Evolutionary conservation across 2,888 invertebrate species (phyloP).

Genomic region (Tuta absoluta): DNA sequence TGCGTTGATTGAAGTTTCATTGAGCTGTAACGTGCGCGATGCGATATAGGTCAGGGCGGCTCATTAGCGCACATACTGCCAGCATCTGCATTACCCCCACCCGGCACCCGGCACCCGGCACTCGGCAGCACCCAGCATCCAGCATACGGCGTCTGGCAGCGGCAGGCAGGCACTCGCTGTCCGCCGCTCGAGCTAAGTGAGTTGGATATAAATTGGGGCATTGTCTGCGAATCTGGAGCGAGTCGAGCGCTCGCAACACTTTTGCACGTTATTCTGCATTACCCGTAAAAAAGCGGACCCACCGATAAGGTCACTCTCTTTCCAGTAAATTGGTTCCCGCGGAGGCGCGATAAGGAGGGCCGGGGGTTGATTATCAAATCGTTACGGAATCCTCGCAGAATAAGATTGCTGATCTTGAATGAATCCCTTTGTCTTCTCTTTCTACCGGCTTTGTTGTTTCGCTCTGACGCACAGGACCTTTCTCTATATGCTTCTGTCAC

Average conservation of each 20-base stretch:
- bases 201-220: constrained; percentile 81
- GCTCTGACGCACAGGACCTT: constrained; percentile 63
- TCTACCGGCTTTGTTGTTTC: constrained; percentile 62
- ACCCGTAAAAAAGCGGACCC: constrained; percentile 51
- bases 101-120: constrained; percentile 43
- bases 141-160: constrained; percentile 40
- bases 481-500: constrained; percentile 64
- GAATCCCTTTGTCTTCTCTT: constrained; percentile 72
- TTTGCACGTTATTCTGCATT: constrained; percentile 68
- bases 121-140: constrained; percentile 36
- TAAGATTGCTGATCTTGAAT: constrained; percentile 71
- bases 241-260: constrained; percentile 63
- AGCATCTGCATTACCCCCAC: constrained; percentile 29
- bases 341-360: constrained; percentile 50
- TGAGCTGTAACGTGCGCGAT: not conserved
- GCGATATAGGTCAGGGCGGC: constrained; percentile 19
- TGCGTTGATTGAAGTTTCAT: not conserved
- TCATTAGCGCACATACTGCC: constrained; percentile 47
- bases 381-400: constrained; percentile 60
- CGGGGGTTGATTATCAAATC: constrained; percentile 62
- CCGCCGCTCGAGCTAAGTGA: constrained; percentile 74
- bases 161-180: constrained; percentile 65
- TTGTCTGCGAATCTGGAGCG: constrained; percentile 79
- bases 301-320: constrained; percentile 43
- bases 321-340: constrained; percentile 39